A percentile compares a stretch with the other conserved stretches of the same genome.
phyloP scores from a whole-genome alignment of 1,140 invertebrate species.

The Lamellibrachia luymesi region DNA sequence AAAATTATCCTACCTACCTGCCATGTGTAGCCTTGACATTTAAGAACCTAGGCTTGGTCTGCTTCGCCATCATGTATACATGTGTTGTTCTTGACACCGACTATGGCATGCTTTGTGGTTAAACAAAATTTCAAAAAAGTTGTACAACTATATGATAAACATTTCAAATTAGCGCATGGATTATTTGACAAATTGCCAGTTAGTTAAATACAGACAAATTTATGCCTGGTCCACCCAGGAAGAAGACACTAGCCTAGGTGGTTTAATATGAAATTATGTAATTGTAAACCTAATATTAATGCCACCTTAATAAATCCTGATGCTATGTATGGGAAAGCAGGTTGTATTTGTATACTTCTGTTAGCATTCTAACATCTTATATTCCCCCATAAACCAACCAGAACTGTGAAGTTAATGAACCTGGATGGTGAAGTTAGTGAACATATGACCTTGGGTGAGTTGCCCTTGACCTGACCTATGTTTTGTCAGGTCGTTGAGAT shows the following conservation, averaged over 20 bases:
- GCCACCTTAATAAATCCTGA: background rate
- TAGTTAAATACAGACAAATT: background rate
- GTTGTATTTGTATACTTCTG: background rate
- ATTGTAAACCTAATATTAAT: background rate
- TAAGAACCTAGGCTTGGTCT: background rate
- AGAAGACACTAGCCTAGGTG: background rate
- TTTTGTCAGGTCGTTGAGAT: conserved; percentile 73
- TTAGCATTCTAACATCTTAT: conserved; percentile 23
- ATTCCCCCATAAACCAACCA: background rate
- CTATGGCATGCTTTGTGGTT: too few species aligned
- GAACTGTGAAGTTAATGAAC: background rate
- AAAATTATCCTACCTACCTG: too few species aligned
- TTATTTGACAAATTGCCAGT: background rate
- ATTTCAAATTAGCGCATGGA: background rate
- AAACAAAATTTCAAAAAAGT: too few species aligned
- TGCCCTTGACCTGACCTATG: background rate
- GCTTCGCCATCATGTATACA: background rate
- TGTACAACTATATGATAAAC: too few species aligned
- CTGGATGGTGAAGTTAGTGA: background rate
- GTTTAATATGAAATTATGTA: background rate
- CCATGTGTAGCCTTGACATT: background rate
- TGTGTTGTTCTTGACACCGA: too few species aligned
- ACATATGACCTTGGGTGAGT: background rate
- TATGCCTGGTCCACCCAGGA: too few species aligned
- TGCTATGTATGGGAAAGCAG: background rate